Base-by-base conservation (phyloP, 2,888 invertebrate species). In the Fragum sueziense region DNA sequence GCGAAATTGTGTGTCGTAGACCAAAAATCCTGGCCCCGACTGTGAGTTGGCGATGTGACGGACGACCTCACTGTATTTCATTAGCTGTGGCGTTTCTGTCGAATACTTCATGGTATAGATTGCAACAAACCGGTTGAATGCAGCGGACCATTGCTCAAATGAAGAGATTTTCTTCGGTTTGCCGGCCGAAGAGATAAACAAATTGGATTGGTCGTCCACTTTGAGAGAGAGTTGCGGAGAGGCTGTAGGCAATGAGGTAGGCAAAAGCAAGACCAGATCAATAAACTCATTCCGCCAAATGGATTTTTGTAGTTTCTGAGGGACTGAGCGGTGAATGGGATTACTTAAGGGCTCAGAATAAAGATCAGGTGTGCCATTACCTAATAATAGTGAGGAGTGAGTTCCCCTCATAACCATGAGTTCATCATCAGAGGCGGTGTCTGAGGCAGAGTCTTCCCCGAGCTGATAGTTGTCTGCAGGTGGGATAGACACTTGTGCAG, bases 61-160 rank as follows among this genome's bases (percentile, higher is more conserved):
- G 1, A 67, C 62, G 14, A 72, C 41, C 29, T 62, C 72, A 9
- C n/a, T 31, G 33, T 73, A 73, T 31, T 67, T 73, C 73, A 73
- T 73, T 11, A 73, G 33, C 20, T 27, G 27, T 4, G 67, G 51
- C 11, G 73, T 73, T 17, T 73, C 65, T 0, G n/a, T 2, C 11
- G 73, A 54, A 51, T 37, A 73, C 20, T 51, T 51, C n/a, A 7
- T 6, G 17, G 52, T 22, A 52, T 73, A 73, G 4, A 65, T 67
- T 11, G 73, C 73, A 33, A 65, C 73, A 52, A 73, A 73, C 22
- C 73, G 37, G 7, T 52, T 20, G 33, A 62, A 73, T 25, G 73
- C 73, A 20, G 65, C 33, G 1, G 73, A 47, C 73, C 73, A 73
- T 22, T 29, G 31, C 20, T 73, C 73, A 22, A 73, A 65, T 20